Evolutionary conservation across 2,888 invertebrate species (phyloP), one percentile per base, ranked within the genome.

Genomic region (Aspidiotus rigidus): DNA sequence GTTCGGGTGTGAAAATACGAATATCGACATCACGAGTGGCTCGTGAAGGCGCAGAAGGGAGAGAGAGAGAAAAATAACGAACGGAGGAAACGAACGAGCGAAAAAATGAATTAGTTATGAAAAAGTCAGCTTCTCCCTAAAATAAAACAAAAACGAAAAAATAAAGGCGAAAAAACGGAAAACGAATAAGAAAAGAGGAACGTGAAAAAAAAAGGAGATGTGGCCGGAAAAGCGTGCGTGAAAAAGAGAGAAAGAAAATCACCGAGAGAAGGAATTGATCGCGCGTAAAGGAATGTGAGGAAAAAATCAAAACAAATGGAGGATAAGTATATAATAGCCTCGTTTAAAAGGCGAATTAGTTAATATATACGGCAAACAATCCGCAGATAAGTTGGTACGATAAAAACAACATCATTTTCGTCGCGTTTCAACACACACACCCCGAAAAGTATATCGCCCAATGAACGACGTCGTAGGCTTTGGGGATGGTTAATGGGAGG

Each of bases 291-390:
- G 62, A 55, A 62, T 62, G 69, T 54, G 62, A 69, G 62, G 55
- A 56, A 61, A 69, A 69, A 62, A 69, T 69, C 62, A 69, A 69
- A 69, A 69, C 69, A 69, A 69, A 69, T 69, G 69, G 69, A 69
- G 69, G 69, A 69, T 69, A 69, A 69, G 69, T 69, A 62, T 69
- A 69, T 69, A 69, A 69, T 69, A 69, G 69, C 62, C 42, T 62
- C 69, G 69, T 69, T 69, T 69, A 69, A 62, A 69, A 69, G 69
- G 69, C 55, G 69, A 69, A 69, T 69, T 69, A 69, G 69, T 69
- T 62, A 62, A 69, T 69, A 69, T 62, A 62, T 69, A 69, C 62
- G 62, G 69, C 69, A 62, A 69, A 69, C 69, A 62, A 69, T 62
- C 56, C 69, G 69, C 69, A 62, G 69, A 69, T 69, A 62, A 69